Base-by-base conservation (phyloP, 2,797 vertebrate genomes). In the Thaleichthys pacificus region DNA sequence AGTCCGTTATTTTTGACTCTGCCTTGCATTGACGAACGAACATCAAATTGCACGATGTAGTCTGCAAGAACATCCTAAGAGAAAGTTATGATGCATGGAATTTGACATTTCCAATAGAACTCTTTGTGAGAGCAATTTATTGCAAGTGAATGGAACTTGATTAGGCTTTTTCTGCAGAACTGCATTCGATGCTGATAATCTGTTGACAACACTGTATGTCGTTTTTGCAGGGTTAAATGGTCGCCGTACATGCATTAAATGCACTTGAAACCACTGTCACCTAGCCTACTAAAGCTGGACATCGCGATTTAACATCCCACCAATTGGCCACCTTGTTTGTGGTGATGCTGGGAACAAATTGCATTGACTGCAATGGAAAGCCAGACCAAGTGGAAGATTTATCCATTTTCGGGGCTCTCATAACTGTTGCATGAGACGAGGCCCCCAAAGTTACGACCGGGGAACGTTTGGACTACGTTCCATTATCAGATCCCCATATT, bases 361-460 rank as follows among this genome's bases (percentile, higher is more conserved):
- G 65, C 79, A 58, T 51, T 54, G 56, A 64, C 72, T 74, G 66
- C 80, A 71, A 77, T 56, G 72, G 54, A 69, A 78, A 83, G 81
- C 70, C 65, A 67, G 70, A 17, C 64, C 80, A 77, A 78, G 70
- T 74, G 77, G 75, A 70, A 66, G 49, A 61, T 28, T 72, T 77
- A 32, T 72, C 73, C 26, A 75, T 70, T 57, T 61, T 70, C 63
- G 74, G 80, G 76, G 81, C 65, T 78, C 79, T 76, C 56, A 15
- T 62, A 80, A 87, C 80, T 88, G 80, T 85, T 88, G 90, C 85
- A 80, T 74, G 89, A 92, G 71, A 73, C 58, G 70, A 32, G 61
- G 21, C 69, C 68, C 72, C 30, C 70, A 66, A 80, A 81, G 80
- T 85, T 73, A 71, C 57, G 72, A 61, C 77, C 14, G 74, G 74